phyloP scores from a whole-genome alignment of 2,888 invertebrate species.

The Lissonota sp. region DNA sequence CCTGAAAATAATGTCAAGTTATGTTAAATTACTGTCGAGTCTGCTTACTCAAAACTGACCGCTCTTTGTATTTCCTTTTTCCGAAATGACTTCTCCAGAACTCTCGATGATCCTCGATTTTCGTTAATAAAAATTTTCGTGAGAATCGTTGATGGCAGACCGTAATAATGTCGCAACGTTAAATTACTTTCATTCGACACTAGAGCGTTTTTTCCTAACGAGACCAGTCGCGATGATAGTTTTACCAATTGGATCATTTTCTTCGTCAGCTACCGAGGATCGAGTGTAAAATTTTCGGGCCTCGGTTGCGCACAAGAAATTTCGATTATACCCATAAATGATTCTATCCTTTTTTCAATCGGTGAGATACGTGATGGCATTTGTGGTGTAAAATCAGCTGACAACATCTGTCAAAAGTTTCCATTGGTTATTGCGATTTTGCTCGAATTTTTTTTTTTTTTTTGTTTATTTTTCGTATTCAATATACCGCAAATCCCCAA shows the following conservation, averaged over 20 bases:
- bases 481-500: too few species aligned
- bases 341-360: slow-evolving; percentile 14
- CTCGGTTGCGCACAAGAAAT: slow-evolving; percentile 12
- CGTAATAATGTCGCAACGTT: slow-evolving; percentile 34
- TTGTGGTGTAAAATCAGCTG: slow-evolving; percentile 12
- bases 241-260: slow-evolving; percentile 54
- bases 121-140: slow-evolving; percentile 64
- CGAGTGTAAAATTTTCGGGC: slow-evolving; percentile 19
- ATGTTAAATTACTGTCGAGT: slow-evolving; percentile 1
- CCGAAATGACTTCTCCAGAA: slow-evolving; percentile 59
- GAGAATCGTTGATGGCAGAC: slow-evolving; percentile 70
- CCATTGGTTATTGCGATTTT: slow-evolving; percentile 70
- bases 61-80: slow-evolving; percentile 69
- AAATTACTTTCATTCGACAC: slow-evolving; percentile 34
- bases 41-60: slow-evolving; percentile 74
- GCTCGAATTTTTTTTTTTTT: slow-evolving; percentile 30
- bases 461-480: neutral
- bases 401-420: slow-evolving; percentile 73
- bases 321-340: slow-evolving; percentile 22
- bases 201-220: slow-evolving; percentile 1
- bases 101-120: slow-evolving; percentile 46
- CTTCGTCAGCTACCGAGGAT: neutral
- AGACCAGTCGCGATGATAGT: slow-evolving; percentile 57
- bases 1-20: slow-evolving; percentile 6
- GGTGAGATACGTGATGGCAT: slow-evolving; percentile 31